Base-by-base conservation (phyloP, 2,797 vertebrate genomes). In the Acridotheres tristis region DNA sequence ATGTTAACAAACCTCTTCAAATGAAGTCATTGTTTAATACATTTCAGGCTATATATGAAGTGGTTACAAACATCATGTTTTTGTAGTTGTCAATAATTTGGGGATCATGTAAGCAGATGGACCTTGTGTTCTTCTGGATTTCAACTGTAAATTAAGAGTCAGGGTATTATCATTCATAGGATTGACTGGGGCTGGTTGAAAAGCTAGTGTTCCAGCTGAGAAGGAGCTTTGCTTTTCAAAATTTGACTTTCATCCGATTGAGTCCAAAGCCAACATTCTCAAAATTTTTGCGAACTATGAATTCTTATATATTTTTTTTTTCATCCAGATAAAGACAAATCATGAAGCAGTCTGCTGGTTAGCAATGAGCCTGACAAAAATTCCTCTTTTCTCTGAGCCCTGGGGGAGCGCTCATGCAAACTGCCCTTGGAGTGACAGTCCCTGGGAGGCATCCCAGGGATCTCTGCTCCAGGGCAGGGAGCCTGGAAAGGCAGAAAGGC, bases 21-120 rank as follows among this genome's bases (percentile, higher is more conserved):
- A 95, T 84, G 53, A 95, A 95, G 90, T 84, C 38, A 92, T 66
- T 85, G 74, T 89, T 96, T 97, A 96, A 92, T 91, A 62, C 10
- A 36, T 81, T 94, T 93, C 58, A 63, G 74, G 65, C 75, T 85
- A 14, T 48, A 75, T 86, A 40, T 76, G 78, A 89, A 90, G 81
- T 81, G 48, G 75, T 63, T 95, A 63, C 83, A 95, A 93, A 90
- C 65, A 72, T 63, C 34, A 50, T 65, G 63, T 43, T 91, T 88
- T 59, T 88, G 66, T 23, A 81, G 61, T 85, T 90, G 88, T 88
- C 87, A 66, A 58, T 92, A 91, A 68, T 86, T 84, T 77, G 4
- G 34, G 78, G 36, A 89, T 89, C 7, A 1, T 43, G 54, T 89
- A 93, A 89, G 74, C 76, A 62, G 66, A 83, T 3, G 13, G 43